These are phyloP conservation scores for Seira sanloemensis DNA, from an alignment of 2,888 invertebrate species.

Conservation along the genomic window DNA sequence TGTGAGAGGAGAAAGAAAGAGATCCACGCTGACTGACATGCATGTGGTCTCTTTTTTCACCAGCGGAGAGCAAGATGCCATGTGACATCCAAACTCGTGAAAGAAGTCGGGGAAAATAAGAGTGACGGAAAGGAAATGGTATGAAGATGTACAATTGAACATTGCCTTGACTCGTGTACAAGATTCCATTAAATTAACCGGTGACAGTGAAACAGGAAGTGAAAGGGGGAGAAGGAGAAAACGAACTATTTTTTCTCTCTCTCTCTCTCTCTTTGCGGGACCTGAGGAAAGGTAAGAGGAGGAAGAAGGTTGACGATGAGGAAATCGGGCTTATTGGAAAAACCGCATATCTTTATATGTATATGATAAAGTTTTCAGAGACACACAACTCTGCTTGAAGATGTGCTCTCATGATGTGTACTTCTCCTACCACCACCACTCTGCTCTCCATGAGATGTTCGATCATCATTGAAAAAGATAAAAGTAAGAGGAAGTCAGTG, in stretches of 20 bases:
- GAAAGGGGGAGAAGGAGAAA: not conserved
- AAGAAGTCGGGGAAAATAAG: not conserved
- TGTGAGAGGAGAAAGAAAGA: not conserved
- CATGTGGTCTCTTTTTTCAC: not conserved
- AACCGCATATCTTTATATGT: too few species aligned
- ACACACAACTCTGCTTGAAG: not conserved
- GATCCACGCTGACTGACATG: not conserved
- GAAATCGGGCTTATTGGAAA: not conserved
- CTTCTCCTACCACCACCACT: too few species aligned
- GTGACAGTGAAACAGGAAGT: not conserved
- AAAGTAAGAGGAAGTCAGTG: slow-evolving; percentile 1
- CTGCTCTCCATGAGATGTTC: not conserved
- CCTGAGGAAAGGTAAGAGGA: slow-evolving; percentile 1
- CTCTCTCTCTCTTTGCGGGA: not conserved
- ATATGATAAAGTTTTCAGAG: too few species aligned
- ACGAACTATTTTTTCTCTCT: not conserved
- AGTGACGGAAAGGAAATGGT: not conserved
- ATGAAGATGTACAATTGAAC: not conserved
- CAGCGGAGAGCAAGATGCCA: not conserved
- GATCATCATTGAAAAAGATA: not conserved
- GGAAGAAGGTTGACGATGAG: not conserved
- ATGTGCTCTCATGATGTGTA: not conserved
- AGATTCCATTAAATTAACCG: not conserved
- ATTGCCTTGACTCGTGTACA: not conserved
- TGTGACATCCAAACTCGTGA: too few species aligned